These are phyloP conservation scores for Thumatha senex DNA, from an alignment of 2,888 invertebrate genomes.

Conservation along the genomic window DNA sequence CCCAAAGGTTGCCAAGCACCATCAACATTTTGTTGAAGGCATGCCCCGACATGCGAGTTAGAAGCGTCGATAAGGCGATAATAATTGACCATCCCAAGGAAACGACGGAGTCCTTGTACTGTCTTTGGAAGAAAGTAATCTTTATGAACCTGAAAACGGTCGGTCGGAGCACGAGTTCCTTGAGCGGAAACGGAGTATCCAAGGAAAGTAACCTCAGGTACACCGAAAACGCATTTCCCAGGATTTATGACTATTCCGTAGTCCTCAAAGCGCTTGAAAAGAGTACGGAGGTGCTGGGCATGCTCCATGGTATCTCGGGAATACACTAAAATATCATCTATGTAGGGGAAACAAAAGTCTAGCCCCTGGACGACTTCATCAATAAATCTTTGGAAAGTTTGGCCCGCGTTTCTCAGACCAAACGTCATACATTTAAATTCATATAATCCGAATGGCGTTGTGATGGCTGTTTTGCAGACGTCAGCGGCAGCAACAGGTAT, in stretches of 20 bases:
- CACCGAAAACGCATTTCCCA: not conserved
- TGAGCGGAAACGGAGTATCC: not conserved
- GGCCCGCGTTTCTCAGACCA: not conserved
- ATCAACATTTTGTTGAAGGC: too few species aligned
- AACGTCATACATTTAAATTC: not conserved
- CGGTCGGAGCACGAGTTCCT: not conserved
- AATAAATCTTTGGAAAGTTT: not conserved
- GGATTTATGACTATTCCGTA: not conserved
- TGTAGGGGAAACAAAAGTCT: not conserved
- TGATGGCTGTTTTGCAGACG: not conserved
- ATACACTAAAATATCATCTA: not conserved
- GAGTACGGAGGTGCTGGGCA: not conserved
- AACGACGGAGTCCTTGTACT: not conserved
- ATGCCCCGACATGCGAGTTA: not conserved
- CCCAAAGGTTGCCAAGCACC: too few species aligned
- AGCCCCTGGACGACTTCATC: not conserved
- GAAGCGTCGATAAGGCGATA: conserved; percentile 2
- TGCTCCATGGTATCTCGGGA: not conserved
- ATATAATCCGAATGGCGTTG: not conserved
- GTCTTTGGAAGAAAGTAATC: not conserved
- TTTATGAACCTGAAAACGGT: not conserved
- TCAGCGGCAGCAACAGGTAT: not conserved
- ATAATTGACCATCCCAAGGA: not conserved
- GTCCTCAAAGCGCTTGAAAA: not conserved
- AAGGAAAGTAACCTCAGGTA: not conserved